Base-by-base conservation (phyloP, 2,797 vertebrate species). In the Dendrocincla fuliginosa region DNA sequence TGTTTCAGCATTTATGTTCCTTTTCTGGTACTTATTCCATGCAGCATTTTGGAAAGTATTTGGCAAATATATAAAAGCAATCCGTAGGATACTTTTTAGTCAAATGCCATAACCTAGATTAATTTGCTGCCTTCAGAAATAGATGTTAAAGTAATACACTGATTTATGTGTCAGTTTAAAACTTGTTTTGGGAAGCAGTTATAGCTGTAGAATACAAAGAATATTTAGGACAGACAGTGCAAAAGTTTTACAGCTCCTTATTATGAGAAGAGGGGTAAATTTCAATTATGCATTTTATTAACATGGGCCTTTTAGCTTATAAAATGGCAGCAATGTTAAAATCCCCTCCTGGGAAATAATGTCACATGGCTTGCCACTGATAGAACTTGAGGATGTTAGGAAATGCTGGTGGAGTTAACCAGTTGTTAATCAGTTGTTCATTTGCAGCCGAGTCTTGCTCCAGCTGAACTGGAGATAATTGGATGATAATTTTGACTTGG, bases 241-340 rank as follows among this genome's bases (percentile, higher is more conserved):
- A 82, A 63, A 91, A 84, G n/a, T 79, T 76, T 91, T 91, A 56
- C n/a, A 39, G 60, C 39, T 46, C 55, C 68, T 84, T 67, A 33
- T 16, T 65, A 68, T 32, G 68, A 75, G 61, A 85, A 65, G 71
- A 55, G 14, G n/a, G 32, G 65, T 79, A 47, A 46, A 41, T 63
- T 90, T 86, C 95, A 95, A 84, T 93, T 90, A 91, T 46, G 49
- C 41, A 20, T 84, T 93, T 95, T 91, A 92, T 88, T 93, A 93
- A 81, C 27, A 50, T 27, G 44, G 27, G 35, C 35, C 55, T 90
- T 87, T 88, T 76, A 94, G 92, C 82, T 49, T 65, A 16, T 71
- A 52, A 96, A 93, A 83, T 81, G 46, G 49, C 94, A 85, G 71
- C 60, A 50, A 11, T 61, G 32, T 93, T 95, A 78, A 93, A 94